These are phyloP conservation scores for Balanococcus diminutus DNA, from an alignment of 2,888 invertebrate species.

Conservation along the genomic window DNA sequence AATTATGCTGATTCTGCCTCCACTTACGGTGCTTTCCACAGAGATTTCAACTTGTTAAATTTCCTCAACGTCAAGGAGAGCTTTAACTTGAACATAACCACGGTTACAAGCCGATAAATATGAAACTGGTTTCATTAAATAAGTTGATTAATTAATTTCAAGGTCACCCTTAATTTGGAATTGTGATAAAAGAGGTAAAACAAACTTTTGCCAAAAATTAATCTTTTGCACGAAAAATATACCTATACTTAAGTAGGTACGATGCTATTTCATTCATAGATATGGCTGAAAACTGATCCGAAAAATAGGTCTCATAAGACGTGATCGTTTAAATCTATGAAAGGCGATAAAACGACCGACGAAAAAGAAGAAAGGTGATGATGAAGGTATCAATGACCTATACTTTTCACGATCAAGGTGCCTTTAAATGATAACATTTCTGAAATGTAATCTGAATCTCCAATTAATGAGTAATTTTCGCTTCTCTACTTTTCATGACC, in stretches of 20 bases:
- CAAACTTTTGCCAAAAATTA: not conserved
- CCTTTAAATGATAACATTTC: conserved; percentile 24
- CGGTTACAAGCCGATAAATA: conserved; percentile 8
- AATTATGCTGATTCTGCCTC: not conserved
- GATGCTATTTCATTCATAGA: not conserved
- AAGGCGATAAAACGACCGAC: not conserved
- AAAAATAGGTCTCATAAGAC: not conserved
- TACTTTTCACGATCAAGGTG: conserved; percentile 22
- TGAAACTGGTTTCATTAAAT: not conserved
- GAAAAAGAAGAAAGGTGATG: not conserved
- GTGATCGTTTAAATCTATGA: no score
- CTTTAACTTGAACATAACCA: not conserved
- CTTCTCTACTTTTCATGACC: not conserved
- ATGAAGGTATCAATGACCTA: conserved; percentile 5
- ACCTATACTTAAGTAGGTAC: not conserved
- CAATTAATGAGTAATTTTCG: not conserved
- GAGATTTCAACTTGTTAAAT: not conserved
- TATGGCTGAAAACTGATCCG: not conserved
- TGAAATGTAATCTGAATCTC: conserved; percentile 3
- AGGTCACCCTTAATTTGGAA: conserved; percentile 12
- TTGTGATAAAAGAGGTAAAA: conserved; percentile 11
- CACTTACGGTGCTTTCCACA: not conserved
- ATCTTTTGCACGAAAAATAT: not conserved
- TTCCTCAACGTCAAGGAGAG: conserved; percentile 15
- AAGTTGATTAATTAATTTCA: conserved; percentile 40